Base-by-base conservation (phyloP, 2,888 invertebrate genomes). In the Mystacides longicornis region DNA sequence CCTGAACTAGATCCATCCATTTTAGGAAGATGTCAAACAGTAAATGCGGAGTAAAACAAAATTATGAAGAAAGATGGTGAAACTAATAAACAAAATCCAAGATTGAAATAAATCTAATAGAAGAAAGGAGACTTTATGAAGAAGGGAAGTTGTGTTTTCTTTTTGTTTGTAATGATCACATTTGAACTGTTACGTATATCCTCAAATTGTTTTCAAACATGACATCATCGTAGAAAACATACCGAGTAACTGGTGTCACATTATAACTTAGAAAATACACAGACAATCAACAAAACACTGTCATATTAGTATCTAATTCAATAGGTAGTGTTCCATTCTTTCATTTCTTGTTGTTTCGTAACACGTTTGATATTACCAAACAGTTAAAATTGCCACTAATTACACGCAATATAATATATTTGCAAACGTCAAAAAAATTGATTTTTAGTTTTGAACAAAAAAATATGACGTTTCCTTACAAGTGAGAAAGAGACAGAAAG, bases 371-470 rank as follows among this genome's bases (percentile, higher is more conserved):
- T 46, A 11, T 20, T 19, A 20, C 20, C 37, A 43, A 37, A 21
- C 23, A 20, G 47, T 23, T 16, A 23, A 19, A 51, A 46, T 51
- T 51, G 20, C 37, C 51, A 53, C 50, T 50, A 53, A 54, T 54
- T 51, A 48, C 47, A 47, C 51, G 51, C 54, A 31, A 51, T 48
- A 51, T 22, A 50, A 46, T 48, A 14, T 37, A 16, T 14, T 37
- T n/a, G n/a, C 14, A 57, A 57, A 57, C 57, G 57, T 57, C 58
- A 58, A 58, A 55, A 58, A 58, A 55, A 58, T 58, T 55, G 58
- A 58, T 58, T 58, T 58, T 58, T 58, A 53, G 42, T 37, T 37
- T 46, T 23, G 47, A 22, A 51, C 49, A 58, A 54, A 55, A 58
- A 58, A 58, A 55, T 21, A 23, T 58, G 58, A 58, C 58, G 55